Percentiles rank a stretch among this genome's conserved stretches.
Evolutionary conservation across 2,113 vertebrate species (phyloP).

Genomic region (Chionomys nivalis): DNA sequence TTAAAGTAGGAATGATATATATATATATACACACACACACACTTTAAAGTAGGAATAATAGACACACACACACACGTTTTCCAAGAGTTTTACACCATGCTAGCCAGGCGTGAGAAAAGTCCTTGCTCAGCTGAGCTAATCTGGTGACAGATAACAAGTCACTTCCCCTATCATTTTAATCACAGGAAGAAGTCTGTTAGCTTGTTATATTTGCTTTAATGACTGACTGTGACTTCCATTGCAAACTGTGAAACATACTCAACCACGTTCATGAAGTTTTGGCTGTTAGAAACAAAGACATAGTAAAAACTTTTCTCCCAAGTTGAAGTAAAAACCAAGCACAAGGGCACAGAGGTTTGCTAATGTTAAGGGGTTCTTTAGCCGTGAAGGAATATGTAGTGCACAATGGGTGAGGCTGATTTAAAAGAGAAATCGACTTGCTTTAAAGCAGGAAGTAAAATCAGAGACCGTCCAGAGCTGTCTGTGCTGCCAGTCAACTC

Average conservation of each 20-base stretch:
- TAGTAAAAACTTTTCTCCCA: background rate
- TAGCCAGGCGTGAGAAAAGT: background rate
- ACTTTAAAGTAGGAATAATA: too few species aligned
- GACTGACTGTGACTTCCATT: slow-evolving; percentile 41
- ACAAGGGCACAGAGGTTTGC: background rate
- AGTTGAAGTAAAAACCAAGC: slow-evolving; percentile 32
- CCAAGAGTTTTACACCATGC: slow-evolving; percentile 11
- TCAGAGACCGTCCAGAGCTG: background rate
- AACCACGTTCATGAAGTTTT: slow-evolving; percentile 22
- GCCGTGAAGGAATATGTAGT: background rate
- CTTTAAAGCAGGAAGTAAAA: slow-evolving; percentile 33
- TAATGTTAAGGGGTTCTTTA: background rate
- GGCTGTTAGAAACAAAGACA: slow-evolving; percentile 46
- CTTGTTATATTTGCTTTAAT: slow-evolving; percentile 46
- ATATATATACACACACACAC: too few species aligned
- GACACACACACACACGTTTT: background rate
- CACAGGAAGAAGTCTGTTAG: slow-evolving; percentile 49
- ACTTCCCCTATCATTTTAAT: slow-evolving; percentile 55
- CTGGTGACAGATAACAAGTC: slow-evolving; percentile 46
- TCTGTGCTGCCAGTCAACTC: background rate
- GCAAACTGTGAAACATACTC: slow-evolving; percentile 46
- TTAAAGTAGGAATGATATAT: too few species aligned
- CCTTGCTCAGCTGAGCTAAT: slow-evolving; percentile 9
- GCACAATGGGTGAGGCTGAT: background rate
- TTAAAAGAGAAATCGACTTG: background rate